Conservation (phyloP, 2,888 invertebrate species). For the Corbicula japonica region DNA sequence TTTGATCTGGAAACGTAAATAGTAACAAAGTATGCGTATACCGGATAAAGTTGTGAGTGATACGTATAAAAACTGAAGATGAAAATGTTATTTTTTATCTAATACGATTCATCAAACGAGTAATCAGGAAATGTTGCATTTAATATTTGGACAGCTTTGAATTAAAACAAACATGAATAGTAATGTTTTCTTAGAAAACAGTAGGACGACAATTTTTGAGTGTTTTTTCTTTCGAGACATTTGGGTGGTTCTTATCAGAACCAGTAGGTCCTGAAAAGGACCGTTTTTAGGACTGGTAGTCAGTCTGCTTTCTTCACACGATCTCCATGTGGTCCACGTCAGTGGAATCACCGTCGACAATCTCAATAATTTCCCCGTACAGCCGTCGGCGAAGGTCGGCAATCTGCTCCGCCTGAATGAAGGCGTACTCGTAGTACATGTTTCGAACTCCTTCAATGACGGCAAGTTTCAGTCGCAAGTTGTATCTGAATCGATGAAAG, state of each 20-base stretch:
- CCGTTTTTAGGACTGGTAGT: neutral
- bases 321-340: neutral
- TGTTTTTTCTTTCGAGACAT: conserved; percentile 7
- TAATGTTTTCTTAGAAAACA: no score
- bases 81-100: no score
- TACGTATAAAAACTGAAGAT: no score
- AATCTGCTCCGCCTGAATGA: conserved; percentile 70
- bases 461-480: conserved; percentile 74
- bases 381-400: conserved; percentile 59
- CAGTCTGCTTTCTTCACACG: neutral
- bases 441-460: conserved; percentile 77
- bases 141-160: no score
- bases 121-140: no score
- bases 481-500: conserved; percentile 75
- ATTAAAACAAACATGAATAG: no score
- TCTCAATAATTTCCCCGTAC: conserved; percentile 36
- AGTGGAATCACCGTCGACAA: conserved; percentile 22
- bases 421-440: conserved; percentile 80
- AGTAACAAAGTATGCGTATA: no score
- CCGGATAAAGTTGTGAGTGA: no score
- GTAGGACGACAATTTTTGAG: no score
- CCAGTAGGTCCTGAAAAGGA: neutral
- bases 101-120: no score
- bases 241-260: conserved; percentile 1
- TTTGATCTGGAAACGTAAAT: no score